Conservation (phyloP, 2,113 vertebrate genomes). For the Podarcis raffonei region DNA sequence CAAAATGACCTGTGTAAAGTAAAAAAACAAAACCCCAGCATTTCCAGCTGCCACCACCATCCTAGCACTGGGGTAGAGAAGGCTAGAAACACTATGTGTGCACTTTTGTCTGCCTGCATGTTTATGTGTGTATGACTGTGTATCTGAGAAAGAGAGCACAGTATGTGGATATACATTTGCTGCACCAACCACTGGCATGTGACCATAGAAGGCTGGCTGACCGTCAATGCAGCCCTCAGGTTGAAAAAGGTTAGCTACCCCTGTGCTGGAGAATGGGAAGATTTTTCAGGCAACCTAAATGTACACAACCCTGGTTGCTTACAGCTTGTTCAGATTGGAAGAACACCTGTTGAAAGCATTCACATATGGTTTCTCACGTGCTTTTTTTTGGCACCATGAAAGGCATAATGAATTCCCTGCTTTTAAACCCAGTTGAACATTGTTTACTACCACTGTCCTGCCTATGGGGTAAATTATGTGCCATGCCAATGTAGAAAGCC, state of each 20-base stretch:
- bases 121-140: too few species aligned
- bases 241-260: constrained; percentile 9
- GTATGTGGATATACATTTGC: not conserved
- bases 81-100: too few species aligned
- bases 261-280: constrained; percentile 27
- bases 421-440: not conserved
- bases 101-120: too few species aligned
- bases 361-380: not conserved
- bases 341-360: not conserved
- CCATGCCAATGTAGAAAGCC: rapidly evolving
- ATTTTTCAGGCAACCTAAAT: constrained; percentile 8
- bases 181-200: not conserved
- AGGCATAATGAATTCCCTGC: not conserved
- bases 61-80: too few species aligned
- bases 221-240: not conserved
- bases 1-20: too few species aligned
- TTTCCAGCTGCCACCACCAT: too few species aligned
- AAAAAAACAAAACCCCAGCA: too few species aligned
- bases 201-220: too few species aligned
- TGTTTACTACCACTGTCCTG: not conserved
- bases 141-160: too few species aligned
- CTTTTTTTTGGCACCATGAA: not conserved
- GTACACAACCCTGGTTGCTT: not conserved
- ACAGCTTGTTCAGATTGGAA: not conserved
- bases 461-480: not conserved